Percentiles rank a stretch among this genome's conserved stretches.
Conservation (phyloP, 2,113 vertebrate genomes). For the Cyanoramphus novaezelandiae region DNA sequence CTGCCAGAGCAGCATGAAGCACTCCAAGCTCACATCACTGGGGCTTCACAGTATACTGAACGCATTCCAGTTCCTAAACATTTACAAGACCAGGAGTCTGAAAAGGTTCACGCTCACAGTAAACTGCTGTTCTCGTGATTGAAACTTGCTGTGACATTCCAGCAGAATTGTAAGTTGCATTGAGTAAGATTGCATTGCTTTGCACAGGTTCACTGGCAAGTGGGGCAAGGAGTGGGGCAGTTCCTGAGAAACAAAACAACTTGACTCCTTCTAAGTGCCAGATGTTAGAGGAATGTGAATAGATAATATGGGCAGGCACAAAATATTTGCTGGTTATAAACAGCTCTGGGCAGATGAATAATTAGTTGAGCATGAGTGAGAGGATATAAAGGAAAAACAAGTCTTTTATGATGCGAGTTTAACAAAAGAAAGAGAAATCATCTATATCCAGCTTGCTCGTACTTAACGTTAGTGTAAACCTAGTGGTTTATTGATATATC, state of each 20-base stretch:
- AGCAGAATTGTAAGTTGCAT: not conserved
- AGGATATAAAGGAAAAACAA: not conserved
- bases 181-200: not conserved
- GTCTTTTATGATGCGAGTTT: not conserved
- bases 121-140: not conserved
- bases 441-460: not conserved
- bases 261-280: not conserved
- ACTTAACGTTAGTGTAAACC: not conserved
- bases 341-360: not conserved
- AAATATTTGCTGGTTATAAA: not conserved
- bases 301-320: not conserved
- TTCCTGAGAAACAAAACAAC: not conserved
- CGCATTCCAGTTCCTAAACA: not conserved
- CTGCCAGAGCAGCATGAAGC: rapidly evolving
- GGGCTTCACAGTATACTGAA: not conserved
- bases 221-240: not conserved
- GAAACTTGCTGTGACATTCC: not conserved
- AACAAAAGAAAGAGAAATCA: not conserved
- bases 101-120: not conserved
- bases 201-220: not conserved
- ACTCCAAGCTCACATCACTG: not conserved
- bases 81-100: not conserved
- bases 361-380: not conserved
- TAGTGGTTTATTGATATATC: not conserved
- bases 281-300: not conserved